These are phyloP conservation scores for Rhizomys pruinosus DNA, from an alignment of 2,113 vertebrate species.

Conservation along the genomic window DNA sequence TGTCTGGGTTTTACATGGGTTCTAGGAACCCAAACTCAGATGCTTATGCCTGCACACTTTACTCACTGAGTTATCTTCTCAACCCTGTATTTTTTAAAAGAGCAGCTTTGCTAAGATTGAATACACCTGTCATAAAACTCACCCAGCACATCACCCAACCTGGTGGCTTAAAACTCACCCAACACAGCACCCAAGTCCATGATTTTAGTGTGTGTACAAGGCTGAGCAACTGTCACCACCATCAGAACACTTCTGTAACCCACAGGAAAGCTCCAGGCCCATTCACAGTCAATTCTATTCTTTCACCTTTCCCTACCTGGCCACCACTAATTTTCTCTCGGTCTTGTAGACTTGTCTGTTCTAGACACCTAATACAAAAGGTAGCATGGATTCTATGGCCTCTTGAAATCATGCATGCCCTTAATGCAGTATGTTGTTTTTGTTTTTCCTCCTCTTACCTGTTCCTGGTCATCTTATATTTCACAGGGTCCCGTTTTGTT, in stretches of 20 bases:
- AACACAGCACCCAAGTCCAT: background rate
- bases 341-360: background rate
- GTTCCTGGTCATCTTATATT: background rate
- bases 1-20: background rate
- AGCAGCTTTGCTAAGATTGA: background rate
- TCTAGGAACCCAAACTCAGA: background rate
- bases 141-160: background rate
- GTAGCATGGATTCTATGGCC: background rate
- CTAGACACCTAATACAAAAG: background rate
- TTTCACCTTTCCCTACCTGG: background rate
- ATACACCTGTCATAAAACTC: background rate
- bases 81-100: background rate
- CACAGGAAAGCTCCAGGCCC: background rate
- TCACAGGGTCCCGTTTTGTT: background rate
- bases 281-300: rapidly evolving
- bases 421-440: background rate
- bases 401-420: background rate
- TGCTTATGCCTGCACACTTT: background rate
- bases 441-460: background rate
- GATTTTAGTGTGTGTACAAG: background rate
- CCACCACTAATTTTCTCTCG: background rate
- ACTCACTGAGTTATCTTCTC: background rate
- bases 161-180: background rate
- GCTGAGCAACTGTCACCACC: background rate
- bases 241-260: background rate